Percentiles rank a stretch among this genome's conserved stretches.
These are phyloP conservation scores for Diabrotica undecimpunctata DNA, from an alignment of 1,140 invertebrate species.

Conservation along the genomic window DNA sequence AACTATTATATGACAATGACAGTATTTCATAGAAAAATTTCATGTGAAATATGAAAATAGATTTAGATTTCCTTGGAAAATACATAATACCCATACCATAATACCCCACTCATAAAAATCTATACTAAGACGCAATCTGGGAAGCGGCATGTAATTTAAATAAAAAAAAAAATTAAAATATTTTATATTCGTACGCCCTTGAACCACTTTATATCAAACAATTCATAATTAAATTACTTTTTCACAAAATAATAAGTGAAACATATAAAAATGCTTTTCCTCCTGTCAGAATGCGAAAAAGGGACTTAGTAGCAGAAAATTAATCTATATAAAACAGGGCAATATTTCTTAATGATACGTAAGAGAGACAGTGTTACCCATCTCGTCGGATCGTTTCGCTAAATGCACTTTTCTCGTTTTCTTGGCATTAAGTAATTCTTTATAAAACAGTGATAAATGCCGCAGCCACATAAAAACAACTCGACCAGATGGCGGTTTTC, in stretches of 20 bases:
- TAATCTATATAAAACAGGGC: constrained; percentile 28
- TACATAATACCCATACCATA: too few relatives aligned
- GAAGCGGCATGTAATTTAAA: too few relatives aligned
- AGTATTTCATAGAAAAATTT: too few relatives aligned
- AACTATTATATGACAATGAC: too few relatives aligned
- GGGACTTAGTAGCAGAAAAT: constrained; percentile 10
- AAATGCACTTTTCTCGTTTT: constrained; percentile 33
- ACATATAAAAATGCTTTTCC: neutral
- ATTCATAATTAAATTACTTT: neutral
- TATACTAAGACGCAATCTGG: too few relatives aligned
- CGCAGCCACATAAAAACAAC: constrained; percentile 21
- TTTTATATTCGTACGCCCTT: too few relatives aligned
- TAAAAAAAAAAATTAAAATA: too few relatives aligned
- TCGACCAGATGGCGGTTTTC: constrained; percentile 8
- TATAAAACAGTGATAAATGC: constrained; percentile 35
- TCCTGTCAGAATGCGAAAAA: too few relatives aligned
- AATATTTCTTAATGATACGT: constrained; percentile 26
- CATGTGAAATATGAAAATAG: too few relatives aligned
- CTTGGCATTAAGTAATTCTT: constrained; percentile 28
- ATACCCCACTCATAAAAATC: too few relatives aligned
- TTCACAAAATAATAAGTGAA: neutral
- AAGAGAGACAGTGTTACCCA: constrained; percentile 22
- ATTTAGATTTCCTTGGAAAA: too few relatives aligned
- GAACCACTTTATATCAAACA: too few relatives aligned
- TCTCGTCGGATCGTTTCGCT: constrained; percentile 21